Evolutionary conservation across 2,888 invertebrate species (phyloP), one percentile per base, ranked within the genome.

Genomic region (Parnassius orleans): DNA sequence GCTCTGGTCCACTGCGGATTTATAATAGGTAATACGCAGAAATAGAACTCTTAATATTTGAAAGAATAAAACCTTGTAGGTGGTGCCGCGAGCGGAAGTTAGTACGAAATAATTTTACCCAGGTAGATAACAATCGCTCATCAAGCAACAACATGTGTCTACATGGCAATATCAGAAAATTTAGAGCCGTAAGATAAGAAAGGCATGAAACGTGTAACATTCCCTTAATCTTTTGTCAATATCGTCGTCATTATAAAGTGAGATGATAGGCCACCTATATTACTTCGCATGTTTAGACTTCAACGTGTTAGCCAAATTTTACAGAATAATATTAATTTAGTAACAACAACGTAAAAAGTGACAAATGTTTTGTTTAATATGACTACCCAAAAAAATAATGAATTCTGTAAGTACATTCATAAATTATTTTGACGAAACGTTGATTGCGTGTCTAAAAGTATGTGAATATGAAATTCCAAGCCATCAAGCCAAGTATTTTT

Each of bases 201-300:
- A 77, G 69, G 73, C 72, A 77, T 75, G 76, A 75, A 68, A 72
- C 67, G 70, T 73, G 70, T 73, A 71, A 78, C 70, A 70, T 66
- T 65, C 70, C 65, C 63, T 66, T 83, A 86, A 88, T 89, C 89
- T 88, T 84, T 79, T 77, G 90, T 87, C 83, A 88, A 90, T 82
- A 87, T 84, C 78, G 80, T 75, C 75, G 69, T 71, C 68, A 77
- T 71, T 80, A 80, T 81, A 79, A 76, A 76, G 78, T 66, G 72
- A 71, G 76, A 69, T 73, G 77, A 66, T 71, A 70, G 72, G 74
- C 75, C 73, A 72, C 59, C 57, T 67, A 60, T 61, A 58, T 52
- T 58, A 56, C n/a, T 53, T 59, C 42, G 44, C 43, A 10, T 52
- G 41, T 57, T 57, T 50, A 59, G 42, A 46, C 3, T 24, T 48